Conservation (phyloP, 2,888 invertebrate species). For the Galeruca laticollis region DNA sequence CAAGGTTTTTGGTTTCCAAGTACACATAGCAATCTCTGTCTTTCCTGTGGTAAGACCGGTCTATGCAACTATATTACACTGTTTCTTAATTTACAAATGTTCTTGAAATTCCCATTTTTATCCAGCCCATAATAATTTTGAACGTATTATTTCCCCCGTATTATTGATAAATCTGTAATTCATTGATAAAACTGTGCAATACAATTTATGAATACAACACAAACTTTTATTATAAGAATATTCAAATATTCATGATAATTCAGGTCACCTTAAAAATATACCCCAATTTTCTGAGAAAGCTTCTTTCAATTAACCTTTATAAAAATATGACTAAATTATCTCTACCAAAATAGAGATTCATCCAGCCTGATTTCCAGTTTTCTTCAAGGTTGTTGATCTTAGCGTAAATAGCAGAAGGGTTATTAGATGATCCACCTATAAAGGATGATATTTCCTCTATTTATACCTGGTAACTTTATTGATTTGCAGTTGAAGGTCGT, state of each 20-base stretch:
- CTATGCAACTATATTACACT: too few species aligned
- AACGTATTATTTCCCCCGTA: too few species aligned
- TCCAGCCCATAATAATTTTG: too few species aligned
- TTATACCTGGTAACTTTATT: slow-evolving; percentile 16
- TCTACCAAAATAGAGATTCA: neutral
- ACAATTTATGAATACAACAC: neutral
- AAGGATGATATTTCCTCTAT: slow-evolving; percentile 7
- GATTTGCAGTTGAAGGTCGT: slow-evolving; percentile 23
- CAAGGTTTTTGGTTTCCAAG: too few species aligned
- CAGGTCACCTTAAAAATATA: neutral
- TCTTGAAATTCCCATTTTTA: too few species aligned
- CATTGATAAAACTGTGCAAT: too few species aligned
- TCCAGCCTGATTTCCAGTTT: slow-evolving; percentile 15
- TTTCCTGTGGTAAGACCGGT: too few species aligned
- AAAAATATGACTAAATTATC: slow-evolving; percentile 3
- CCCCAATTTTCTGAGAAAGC: neutral
- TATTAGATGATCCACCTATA: slow-evolving; percentile 7
- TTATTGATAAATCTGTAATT: too few species aligned
- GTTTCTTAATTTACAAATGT: too few species aligned
- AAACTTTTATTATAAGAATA: neutral
- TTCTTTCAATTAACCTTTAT: neutral
- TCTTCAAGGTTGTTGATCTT: slow-evolving; percentile 19
- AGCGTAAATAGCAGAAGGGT: slow-evolving; percentile 13
- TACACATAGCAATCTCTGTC: too few species aligned
- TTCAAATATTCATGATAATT: neutral